These are phyloP conservation scores for Phoeniculus purpureus DNA, from an alignment of 2,797 vertebrate genomes.

Conservation along the genomic window DNA sequence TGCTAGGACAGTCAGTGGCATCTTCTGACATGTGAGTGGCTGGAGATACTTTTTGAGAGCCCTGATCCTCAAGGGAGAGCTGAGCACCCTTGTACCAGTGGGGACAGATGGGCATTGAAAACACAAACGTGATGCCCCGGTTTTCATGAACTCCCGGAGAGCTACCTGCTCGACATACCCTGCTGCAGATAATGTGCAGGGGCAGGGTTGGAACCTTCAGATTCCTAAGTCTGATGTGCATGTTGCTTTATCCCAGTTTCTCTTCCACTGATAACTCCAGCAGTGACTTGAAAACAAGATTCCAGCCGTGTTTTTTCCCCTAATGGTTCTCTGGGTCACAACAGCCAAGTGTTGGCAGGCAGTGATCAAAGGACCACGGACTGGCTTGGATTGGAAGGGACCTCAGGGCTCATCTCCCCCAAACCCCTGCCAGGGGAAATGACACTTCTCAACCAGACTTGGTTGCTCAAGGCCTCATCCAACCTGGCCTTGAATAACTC, in stretches of 20 bases:
- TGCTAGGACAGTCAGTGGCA: not conserved
- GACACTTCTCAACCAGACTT: no score
- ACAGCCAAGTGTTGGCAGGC: not conserved
- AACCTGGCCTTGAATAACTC: no score
- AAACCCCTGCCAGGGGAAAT: no score
- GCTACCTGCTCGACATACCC: not conserved
- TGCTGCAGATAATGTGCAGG: not conserved
- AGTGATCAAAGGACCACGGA: no score
- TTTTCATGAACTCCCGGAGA: not conserved
- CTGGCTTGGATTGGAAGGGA: no score
- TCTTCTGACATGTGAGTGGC: not conserved
- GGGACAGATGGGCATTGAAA: fast-evolving
- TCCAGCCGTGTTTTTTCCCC: not conserved
- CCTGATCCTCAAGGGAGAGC: not conserved
- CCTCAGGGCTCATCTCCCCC: no score
- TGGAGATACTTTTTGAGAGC: not conserved
- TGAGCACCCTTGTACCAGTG: not conserved
- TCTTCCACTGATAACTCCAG: not conserved
- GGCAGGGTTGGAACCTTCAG: not conserved
- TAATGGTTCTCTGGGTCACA: not conserved
- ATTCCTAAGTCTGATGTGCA: fast-evolving
- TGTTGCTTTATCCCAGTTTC: not conserved
- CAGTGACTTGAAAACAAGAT: not conserved
- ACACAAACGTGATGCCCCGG: no score
- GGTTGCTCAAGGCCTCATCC: no score